Conservation (phyloP, 2,888 invertebrate genomes). For the Abrostola triplasia region DNA sequence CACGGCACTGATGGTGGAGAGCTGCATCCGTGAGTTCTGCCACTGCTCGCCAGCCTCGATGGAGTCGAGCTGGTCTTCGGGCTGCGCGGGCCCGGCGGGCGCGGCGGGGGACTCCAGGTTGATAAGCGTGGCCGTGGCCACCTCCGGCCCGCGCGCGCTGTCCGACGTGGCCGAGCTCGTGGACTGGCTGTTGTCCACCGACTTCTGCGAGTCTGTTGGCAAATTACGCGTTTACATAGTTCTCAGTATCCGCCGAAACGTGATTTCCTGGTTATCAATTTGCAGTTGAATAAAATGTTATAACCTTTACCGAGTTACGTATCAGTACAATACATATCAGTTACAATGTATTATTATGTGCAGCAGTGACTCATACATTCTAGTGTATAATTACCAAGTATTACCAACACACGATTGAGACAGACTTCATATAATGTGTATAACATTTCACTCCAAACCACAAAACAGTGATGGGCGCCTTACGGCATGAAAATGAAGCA, state of each 20-base stretch:
- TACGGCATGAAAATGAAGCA: constrained; percentile 30
- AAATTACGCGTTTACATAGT: constrained; percentile 21
- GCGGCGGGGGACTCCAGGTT: constrained; percentile 81
- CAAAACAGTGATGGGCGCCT: constrained; percentile 11
- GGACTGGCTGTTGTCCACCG: constrained; percentile 81
- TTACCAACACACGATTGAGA: too few relatives aligned
- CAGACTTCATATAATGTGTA: background rate
- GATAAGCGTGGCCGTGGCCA: constrained; percentile 82
- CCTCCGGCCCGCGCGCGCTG: constrained; percentile 70
- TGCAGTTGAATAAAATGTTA: constrained; percentile 1
- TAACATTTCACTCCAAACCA: constrained; percentile 7
- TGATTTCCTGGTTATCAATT: background rate
- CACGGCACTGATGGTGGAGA: constrained; percentile 77
- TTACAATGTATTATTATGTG: too few relatives aligned
- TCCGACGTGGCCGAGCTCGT: constrained; percentile 81
- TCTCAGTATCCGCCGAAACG: background rate
- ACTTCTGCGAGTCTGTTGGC: constrained; percentile 74
- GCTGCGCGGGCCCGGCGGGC: constrained; percentile 59
- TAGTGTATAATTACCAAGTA: too few relatives aligned
- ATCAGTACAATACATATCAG: too few relatives aligned
- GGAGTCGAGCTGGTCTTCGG: constrained; percentile 81
- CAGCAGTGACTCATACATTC: too few relatives aligned
- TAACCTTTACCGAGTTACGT: background rate
- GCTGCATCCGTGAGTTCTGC: constrained; percentile 77
- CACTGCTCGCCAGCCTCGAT: constrained; percentile 82